Evolutionary conservation across 2,113 vertebrate genomes (phyloP).

Genomic region (Electrona antarctica): DNA sequence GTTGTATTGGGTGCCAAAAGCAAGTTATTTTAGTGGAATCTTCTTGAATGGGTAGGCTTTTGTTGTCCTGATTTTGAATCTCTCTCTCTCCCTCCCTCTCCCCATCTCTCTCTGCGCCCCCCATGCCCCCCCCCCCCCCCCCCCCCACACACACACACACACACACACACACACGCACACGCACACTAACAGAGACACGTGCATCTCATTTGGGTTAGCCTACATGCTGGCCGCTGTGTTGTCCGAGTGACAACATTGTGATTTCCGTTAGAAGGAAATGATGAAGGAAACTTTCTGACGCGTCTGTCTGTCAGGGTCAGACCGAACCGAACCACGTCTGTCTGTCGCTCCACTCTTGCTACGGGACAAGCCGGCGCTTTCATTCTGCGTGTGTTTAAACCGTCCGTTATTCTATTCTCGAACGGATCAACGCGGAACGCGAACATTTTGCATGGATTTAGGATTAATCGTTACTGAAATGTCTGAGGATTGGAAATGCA

Average conservation of each 20-base stretch:
- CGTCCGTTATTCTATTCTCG: neutral
- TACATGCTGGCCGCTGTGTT: neutral
- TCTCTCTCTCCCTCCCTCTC: neutral
- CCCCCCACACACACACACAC: neutral
- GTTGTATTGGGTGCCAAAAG: too few relatives aligned
- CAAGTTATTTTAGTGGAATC: too few relatives aligned
- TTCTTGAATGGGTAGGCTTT: too few relatives aligned
- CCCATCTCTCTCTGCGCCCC: neutral
- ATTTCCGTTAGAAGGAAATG: slow-evolving; percentile 53
- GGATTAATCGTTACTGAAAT: slow-evolving; percentile 61
- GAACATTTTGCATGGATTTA: slow-evolving; percentile 38
- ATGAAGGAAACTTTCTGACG: slow-evolving; percentile 63
- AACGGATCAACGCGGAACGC: neutral
- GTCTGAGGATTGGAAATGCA: slow-evolving; percentile 77
- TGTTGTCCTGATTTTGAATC: neutral
- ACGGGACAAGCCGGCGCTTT: slow-evolving; percentile 21
- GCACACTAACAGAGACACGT: slow-evolving; percentile 43
- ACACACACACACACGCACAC: too few relatives aligned
- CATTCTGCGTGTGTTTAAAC: neutral
- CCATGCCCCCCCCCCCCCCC: too few relatives aligned
- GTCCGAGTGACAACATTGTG: slow-evolving; percentile 22
- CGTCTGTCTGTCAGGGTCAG: slow-evolving; percentile 11
- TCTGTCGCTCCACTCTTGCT: neutral
- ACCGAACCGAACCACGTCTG: too few relatives aligned
- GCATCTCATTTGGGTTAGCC: slow-evolving; percentile 45